Base-by-base conservation (phyloP, 2,113 vertebrate genomes). In the Thinocorus orbignyianus region DNA sequence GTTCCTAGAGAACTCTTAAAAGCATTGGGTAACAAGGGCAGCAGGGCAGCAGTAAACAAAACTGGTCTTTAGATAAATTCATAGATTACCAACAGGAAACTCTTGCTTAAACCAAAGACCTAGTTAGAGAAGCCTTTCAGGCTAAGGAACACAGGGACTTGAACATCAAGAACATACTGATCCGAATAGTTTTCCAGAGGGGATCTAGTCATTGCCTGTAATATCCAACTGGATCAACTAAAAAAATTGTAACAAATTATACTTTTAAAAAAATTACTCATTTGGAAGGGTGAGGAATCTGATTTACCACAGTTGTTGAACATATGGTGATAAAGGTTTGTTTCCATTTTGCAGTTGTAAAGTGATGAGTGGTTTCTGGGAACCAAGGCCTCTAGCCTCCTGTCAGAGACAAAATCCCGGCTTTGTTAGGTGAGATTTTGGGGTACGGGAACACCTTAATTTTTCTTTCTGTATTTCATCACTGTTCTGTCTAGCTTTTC, bases 181-280 rank as follows among this genome's bases (percentile, higher is more conserved):
- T 33, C 31, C 30, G 10, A 77, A 11, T 49, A 25, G 10, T 57
- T 35, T 33, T 20, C 26, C 41, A 57, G 31, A 78, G 7, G 33
- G 55, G 2, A 18, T 44, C 10, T 20, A 39, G 18, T 42, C 15
- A 15, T 16, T 35, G 14, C 18, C 18, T 69, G 14, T n/a, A 33
- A 24, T 13, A 39, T 5, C 2, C 17, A 52, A 6, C 6, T 66
- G 16, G 42, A 58, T 18, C 61, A 90, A 74, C 13, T 35, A 58
- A 64, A 39, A 41, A 79, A 86, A 7, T 3, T 37, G 5, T 37
- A 71, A 76, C 3, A 39, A 92, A 46, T 31, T 25, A 11, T 18
- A 2, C 44, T 48, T 55, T 64, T 6, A 25, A 44, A 65, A 70
- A 39, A 28, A 68, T 24, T 1, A 68, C 7, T 0, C 0, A 64